Evolutionary conservation across 2,797 vertebrate species (phyloP).

Genomic region (Ataeniobius toweri): DNA sequence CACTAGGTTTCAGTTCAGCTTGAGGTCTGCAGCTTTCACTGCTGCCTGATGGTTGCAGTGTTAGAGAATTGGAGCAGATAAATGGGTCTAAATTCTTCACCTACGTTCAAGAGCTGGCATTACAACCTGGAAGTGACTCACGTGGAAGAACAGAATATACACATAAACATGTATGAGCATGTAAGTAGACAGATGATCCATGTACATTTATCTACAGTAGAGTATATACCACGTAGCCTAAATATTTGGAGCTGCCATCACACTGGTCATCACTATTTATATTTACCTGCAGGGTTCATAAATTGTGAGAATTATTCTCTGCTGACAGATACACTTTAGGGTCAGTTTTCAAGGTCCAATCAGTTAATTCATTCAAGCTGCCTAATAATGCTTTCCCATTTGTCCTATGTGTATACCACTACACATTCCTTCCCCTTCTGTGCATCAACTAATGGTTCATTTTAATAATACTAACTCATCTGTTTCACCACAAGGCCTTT

Average conservation of each 20-base stretch:
- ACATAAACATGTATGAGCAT: slow-evolving; percentile 4
- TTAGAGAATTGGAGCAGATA: slow-evolving; percentile 28
- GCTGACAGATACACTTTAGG: slow-evolving; percentile 53
- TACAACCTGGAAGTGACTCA: slow-evolving; percentile 52
- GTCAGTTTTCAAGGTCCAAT: slow-evolving; percentile 38
- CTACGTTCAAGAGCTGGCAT: slow-evolving; percentile 44
- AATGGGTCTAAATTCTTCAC: slow-evolving; percentile 48
- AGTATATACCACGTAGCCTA: slow-evolving; percentile 32
- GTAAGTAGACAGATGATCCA: slow-evolving; percentile 1
- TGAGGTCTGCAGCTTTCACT: slow-evolving; percentile 37
- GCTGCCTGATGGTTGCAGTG: slow-evolving; percentile 54
- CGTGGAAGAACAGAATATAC: background rate
- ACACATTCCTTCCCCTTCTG: slow-evolving; percentile 29
- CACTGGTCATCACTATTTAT: slow-evolving; percentile 43
- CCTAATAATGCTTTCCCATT: slow-evolving; percentile 13
- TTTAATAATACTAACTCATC: slow-evolving; percentile 42
- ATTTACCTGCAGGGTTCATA: slow-evolving; percentile 46
- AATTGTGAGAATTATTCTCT: slow-evolving; percentile 34
- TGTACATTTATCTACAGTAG: slow-evolving; percentile 20
- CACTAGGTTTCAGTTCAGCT: slow-evolving; percentile 16
- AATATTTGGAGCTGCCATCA: slow-evolving; percentile 64
- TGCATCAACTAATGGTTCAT: slow-evolving; percentile 28
- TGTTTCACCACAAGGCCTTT: slow-evolving; percentile 41
- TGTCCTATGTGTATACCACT: slow-evolving; percentile 22
- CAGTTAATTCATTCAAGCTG: slow-evolving; percentile 65